A percentile compares a stretch with the other conserved stretches of the same genome.
Evolutionary conservation across 2,888 invertebrate genomes (phyloP).

Genomic region (Aelia acuminata): DNA sequence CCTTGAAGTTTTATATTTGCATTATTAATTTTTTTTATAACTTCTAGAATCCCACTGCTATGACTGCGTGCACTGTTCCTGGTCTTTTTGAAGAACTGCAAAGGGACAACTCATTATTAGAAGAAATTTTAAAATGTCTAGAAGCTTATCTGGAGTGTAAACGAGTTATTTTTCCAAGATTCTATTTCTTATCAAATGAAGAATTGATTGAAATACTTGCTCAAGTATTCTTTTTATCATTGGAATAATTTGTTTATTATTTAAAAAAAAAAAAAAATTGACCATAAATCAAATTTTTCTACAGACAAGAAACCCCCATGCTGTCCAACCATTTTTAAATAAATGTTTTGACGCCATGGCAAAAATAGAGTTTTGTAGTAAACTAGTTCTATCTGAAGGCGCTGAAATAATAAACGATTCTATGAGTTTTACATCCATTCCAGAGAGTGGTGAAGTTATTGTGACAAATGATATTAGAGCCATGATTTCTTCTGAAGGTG

Average conservation of each 20-base stretch:
- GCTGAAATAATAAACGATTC: slow-evolving; percentile 65
- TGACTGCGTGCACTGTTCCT: slow-evolving; percentile 83
- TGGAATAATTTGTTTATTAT: too few relatives aligned
- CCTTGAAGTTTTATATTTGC: neutral
- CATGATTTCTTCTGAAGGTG: slow-evolving; percentile 92
- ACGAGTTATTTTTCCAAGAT: slow-evolving; percentile 86
- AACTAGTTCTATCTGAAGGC: slow-evolving; percentile 72
- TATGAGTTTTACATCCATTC: neutral
- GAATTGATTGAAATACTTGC: slow-evolving; percentile 83
- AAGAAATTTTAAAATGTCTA: slow-evolving; percentile 90
- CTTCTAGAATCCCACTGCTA: slow-evolving; percentile 78
- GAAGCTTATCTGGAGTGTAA: slow-evolving; percentile 92
- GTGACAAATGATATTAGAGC: slow-evolving; percentile 87
- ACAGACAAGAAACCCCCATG: slow-evolving; percentile 80
- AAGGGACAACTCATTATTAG: slow-evolving; percentile 83
- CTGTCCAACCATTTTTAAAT: slow-evolving; percentile 85
- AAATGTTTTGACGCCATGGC: slow-evolving; percentile 88
- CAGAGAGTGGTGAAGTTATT: slow-evolving; percentile 67
- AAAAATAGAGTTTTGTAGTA: slow-evolving; percentile 80
- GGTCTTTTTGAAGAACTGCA: slow-evolving; percentile 79
- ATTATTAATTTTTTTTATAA: neutral
- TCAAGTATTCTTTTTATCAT: slow-evolving; percentile 73
- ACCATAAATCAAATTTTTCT: too few relatives aligned
- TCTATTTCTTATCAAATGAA: slow-evolving; percentile 87
- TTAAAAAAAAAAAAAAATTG: too few relatives aligned